Evolutionary conservation across 2,113 vertebrate species (phyloP), one percentile per base, ranked within the genome.

Genomic region (Aldabrachelys gigantea): DNA sequence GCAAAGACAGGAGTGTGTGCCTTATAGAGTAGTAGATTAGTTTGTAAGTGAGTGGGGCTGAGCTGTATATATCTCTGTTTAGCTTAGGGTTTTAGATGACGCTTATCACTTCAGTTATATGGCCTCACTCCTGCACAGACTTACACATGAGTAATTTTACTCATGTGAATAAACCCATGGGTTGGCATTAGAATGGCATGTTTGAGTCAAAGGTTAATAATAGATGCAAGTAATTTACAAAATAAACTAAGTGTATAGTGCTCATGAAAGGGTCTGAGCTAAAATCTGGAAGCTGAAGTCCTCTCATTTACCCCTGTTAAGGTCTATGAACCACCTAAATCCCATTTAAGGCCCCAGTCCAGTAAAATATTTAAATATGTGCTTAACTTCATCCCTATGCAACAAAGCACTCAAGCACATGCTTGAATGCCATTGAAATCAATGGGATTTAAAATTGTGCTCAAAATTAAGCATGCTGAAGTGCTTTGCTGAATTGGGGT

Each of bases 1-100:
- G 76, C 88, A 10, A 50, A 88, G 38, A n/a, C 10, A 50, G 19
- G 0, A 0, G 11, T 53, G 7, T 0, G 6, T 10, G 2, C 29
- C n/a, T 24, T 80, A n/a, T 4, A 1, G 2, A 5, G 5, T 59
- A 76, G 53, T 22, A 83, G 19, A 6, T 8, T 50, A 53, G 49
- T 3, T 83, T 38, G 59, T 31, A 25, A 91, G 80, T 0, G 0
- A n/a, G 2, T 16, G 53, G 85, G 44, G 12, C 29, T 44, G n/a
- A 88, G 75, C 10, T 41, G 57, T 81, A 79, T 81, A 79, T 57
- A 29, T 47, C 25, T 13, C 38, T 69, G 35, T 78, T 89, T 56
- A 80, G 69, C 31, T 87, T 84, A 82, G 62, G n/a, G 54, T 44
- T 90, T 47, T 81, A 41, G 11, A 21, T 1, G 8, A 22, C 2